A percentile compares a stretch with the other conserved stretches of the same genome.
Conservation (phyloP, 53 echinoderm and acorn worm species). For the Zoroaster sp. region DNA sequence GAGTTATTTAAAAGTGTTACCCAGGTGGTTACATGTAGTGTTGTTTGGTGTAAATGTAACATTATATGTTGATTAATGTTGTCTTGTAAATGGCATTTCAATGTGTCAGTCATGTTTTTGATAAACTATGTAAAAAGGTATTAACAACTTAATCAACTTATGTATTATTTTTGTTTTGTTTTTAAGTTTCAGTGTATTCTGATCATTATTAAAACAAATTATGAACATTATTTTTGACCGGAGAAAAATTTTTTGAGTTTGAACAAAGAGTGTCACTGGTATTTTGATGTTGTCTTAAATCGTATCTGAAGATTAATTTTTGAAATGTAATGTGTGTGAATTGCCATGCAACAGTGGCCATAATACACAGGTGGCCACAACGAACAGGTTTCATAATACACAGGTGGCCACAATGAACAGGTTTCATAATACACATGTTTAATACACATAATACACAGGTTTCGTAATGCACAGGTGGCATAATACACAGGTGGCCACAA, state of each 20-base stretch:
- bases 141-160: not conserved
- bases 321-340: not conserved
- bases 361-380: not conserved
- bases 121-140: not conserved
- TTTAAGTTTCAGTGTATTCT: not conserved
- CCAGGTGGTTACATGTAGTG: constrained; percentile 19
- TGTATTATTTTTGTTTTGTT: not conserved
- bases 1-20: too few relatives aligned
- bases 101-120: not conserved
- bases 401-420: too few relatives aligned
- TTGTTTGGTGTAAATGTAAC: constrained; percentile 6
- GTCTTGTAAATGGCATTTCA: constrained; percentile 11
- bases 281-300: too few relatives aligned
- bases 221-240: too few relatives aligned
- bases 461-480: not conserved
- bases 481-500: too few relatives aligned
- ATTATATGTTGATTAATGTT: not conserved
- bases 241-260: too few relatives aligned
- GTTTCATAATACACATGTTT: constrained; percentile 10
- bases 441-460: not conserved
- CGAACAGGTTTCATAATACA: too few relatives aligned
- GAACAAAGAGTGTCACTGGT: too few relatives aligned
- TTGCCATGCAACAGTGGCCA: too few relatives aligned
- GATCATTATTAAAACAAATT: not conserved
- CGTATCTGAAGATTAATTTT: not conserved